A percentile compares a stretch with the other conserved stretches of the same genome.
phyloP scores from a whole-genome alignment of 2,113 vertebrate species.

The Upupa epops region DNA sequence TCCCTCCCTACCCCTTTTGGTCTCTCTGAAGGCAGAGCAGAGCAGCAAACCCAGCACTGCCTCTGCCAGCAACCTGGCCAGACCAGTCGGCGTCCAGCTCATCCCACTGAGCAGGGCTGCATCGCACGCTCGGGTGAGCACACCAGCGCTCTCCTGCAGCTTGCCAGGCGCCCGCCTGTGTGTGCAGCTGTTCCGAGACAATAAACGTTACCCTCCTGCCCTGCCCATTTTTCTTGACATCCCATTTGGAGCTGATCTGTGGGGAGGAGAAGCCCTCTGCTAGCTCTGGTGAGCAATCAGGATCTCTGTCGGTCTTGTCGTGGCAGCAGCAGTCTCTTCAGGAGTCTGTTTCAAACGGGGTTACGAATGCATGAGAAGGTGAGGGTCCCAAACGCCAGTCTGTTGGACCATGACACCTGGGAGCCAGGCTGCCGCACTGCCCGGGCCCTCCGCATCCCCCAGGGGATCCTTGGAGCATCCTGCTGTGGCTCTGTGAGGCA shows the following conservation, averaged over 20 bases:
- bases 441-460: not conserved
- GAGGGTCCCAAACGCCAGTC: not conserved
- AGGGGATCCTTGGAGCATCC: rapidly evolving
- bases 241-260: not conserved
- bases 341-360: not conserved
- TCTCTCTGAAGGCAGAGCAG: not conserved
- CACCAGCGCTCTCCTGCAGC: not conserved
- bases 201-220: conserved; percentile 1
- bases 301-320: rapidly evolving
- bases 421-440: not conserved
- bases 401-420: not conserved
- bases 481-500: rapidly evolving
- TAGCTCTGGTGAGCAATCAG: not conserved
- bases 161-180: not conserved
- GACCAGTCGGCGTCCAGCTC: not conserved
- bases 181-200: not conserved
- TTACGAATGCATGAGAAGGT: not conserved
- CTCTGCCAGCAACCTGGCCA: not conserved
- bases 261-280: not conserved
- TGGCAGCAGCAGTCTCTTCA: not conserved
- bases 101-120: not conserved
- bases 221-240: not conserved
- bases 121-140: rapidly evolving
- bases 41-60: not conserved
- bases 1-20: not conserved